A percentile compares a stretch with the other conserved stretches of the same genome.
These are phyloP conservation scores for Erynnis tages DNA, from an alignment of 2,888 invertebrate genomes.

Conservation along the genomic window DNA sequence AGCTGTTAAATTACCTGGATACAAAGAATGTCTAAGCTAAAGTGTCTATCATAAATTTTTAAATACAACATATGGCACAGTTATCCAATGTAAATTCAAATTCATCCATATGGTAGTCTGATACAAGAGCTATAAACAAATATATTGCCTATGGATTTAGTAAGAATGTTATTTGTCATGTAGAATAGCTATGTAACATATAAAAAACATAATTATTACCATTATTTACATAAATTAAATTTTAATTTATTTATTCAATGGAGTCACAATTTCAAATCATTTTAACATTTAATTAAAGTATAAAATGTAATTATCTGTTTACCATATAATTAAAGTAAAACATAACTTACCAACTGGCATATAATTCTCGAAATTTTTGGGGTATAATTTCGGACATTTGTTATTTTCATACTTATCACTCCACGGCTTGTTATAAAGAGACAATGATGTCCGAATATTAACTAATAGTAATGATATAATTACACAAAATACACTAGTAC, in stretches of 20 bases:
- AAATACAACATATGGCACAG: too few relatives aligned
- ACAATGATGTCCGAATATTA: conserved; percentile 50
- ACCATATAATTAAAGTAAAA: background rate
- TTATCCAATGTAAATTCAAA: background rate
- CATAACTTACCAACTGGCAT: conserved; percentile 78
- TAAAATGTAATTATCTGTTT: background rate
- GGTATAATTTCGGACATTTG: conserved; percentile 79
- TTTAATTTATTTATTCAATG: too few relatives aligned
- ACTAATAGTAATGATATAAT: conserved; percentile 49
- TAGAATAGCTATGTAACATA: too few relatives aligned
- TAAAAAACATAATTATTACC: too few relatives aligned
- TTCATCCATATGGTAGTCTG: too few relatives aligned
- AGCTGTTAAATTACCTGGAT: conserved; percentile 76
- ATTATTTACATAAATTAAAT: too few relatives aligned
- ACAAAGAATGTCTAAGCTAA: too few relatives aligned
- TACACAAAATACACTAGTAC: conserved; percentile 36
- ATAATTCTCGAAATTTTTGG: conserved; percentile 78
- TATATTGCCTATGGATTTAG: too few relatives aligned
- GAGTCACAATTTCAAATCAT: too few relatives aligned
- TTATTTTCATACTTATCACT: conserved; percentile 73
- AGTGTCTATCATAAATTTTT: too few relatives aligned
- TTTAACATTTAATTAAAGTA: background rate
- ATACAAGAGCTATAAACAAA: too few relatives aligned
- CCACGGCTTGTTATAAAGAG: conserved; percentile 72
- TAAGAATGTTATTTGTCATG: too few relatives aligned